phyloP scores from a whole-genome alignment of 1,140 invertebrate species.

The Macrobrachium nipponense region DNA sequence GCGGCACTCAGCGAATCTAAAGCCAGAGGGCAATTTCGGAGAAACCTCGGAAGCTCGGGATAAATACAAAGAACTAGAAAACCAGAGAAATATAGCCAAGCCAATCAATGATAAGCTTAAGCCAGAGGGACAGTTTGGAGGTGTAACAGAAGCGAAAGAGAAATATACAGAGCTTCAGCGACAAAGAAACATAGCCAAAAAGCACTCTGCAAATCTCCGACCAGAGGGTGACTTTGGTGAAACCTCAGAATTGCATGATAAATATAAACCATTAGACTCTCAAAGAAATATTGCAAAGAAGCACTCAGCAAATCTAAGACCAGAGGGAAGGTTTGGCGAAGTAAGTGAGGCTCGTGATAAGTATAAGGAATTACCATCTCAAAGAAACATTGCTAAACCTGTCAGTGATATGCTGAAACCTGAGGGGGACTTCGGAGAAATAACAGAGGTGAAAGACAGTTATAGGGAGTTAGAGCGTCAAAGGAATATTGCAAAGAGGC shows the following conservation, averaged over 20 bases:
- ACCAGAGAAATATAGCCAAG: conserved; percentile 19
- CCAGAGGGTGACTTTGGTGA: conserved; percentile 41
- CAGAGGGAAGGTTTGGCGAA: conserved; percentile 37
- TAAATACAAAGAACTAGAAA: conserved; percentile 12
- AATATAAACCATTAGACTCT: neutral
- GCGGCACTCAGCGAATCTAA: conserved; percentile 16
- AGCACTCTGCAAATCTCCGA: conserved; percentile 14
- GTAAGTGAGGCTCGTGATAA: conserved; percentile 27
- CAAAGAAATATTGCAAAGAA: conserved; percentile 42
- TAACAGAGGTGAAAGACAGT: conserved; percentile 26
- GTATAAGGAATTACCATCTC: neutral
- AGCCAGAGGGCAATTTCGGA: conserved; percentile 23
- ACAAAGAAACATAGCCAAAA: conserved; percentile 42
- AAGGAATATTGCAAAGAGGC: conserved; percentile 40
- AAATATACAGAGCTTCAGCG: conserved; percentile 20
- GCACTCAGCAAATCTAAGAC: conserved; percentile 31
- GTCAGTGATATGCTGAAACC: conserved; percentile 14
- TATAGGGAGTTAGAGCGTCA: conserved; percentile 9
- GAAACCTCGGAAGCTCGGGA: conserved; percentile 19
- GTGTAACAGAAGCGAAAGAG: conserved; percentile 26
- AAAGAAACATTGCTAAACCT: conserved; percentile 34
- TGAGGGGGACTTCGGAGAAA: conserved; percentile 37
- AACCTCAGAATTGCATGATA: conserved; percentile 32
- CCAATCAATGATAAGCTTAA: conserved; percentile 22
- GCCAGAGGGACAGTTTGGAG: conserved; percentile 43